Evolutionary conservation across 2,113 vertebrate species (phyloP).

Genomic region (Chroicocephalus ridibundus): DNA sequence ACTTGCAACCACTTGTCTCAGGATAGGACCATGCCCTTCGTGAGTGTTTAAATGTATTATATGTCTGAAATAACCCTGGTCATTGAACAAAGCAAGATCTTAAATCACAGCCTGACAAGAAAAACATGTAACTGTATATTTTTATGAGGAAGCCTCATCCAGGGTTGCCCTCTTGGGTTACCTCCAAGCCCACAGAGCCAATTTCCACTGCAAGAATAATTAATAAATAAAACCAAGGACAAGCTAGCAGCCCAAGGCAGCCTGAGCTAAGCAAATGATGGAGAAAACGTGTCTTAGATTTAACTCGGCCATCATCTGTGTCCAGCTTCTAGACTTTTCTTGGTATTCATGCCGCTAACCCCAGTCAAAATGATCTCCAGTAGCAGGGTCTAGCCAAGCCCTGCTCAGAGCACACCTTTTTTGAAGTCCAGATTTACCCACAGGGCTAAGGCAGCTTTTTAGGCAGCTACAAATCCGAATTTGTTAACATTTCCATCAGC

Average conservation of each 20-base stretch:
- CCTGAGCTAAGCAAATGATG: neutral
- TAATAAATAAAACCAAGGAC: conserved; percentile 29
- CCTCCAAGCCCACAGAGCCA: neutral
- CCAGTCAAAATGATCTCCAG: neutral
- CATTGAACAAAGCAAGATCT: neutral
- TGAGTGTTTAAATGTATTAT: neutral
- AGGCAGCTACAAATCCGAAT: neutral
- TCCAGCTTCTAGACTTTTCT: neutral
- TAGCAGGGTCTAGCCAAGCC: neutral
- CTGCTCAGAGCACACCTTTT: neutral
- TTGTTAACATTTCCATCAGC: neutral
- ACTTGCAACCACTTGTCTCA: neutral
- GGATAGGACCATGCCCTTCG: neutral
- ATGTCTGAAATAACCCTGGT: neutral
- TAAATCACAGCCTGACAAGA: neutral
- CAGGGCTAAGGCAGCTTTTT: neutral
- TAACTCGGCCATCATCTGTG: neutral
- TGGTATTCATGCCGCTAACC: neutral
- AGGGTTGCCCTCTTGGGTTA: neutral
- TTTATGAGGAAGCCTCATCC: neutral
- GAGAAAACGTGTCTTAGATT: neutral
- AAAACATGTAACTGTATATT: neutral
- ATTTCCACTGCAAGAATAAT: neutral
- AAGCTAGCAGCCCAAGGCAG: neutral
- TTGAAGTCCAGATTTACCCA: neutral